Conservation (phyloP, 2,888 invertebrate species). For the Xestia xanthographa region DNA sequence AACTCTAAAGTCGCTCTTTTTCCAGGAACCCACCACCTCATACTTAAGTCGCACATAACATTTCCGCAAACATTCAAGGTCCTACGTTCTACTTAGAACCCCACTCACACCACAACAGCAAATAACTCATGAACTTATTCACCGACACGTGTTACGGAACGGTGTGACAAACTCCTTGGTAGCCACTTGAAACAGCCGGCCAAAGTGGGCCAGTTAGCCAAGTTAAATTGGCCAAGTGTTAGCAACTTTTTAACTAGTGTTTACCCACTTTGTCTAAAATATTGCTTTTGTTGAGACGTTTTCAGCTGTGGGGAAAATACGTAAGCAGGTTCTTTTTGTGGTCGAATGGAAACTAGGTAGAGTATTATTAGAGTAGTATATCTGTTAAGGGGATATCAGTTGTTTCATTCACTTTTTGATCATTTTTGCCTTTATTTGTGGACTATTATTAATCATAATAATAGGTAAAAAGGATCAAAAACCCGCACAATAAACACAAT, state of each 20-base stretch:
- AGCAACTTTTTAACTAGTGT: constrained; percentile 65
- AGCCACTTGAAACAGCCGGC: constrained; percentile 50
- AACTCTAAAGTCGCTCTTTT: not conserved
- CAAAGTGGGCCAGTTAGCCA: constrained; percentile 69
- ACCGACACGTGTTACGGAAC: constrained; percentile 45
- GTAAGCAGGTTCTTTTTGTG: constrained; percentile 15
- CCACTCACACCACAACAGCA: constrained; percentile 36
- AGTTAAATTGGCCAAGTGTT: constrained; percentile 69
- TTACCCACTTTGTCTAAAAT: constrained; percentile 58
- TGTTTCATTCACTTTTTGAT: not conserved
- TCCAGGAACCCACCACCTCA: too few species aligned
- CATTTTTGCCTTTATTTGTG: too few species aligned
- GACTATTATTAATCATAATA: too few species aligned
- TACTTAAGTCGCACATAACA: not conserved
- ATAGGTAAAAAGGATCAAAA: too few species aligned
- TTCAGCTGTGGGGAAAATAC: constrained; percentile 21
- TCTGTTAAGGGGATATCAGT: not conserved
- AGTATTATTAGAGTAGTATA: not conserved
- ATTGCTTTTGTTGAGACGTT: constrained; percentile 54
- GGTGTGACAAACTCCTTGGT: constrained; percentile 57
- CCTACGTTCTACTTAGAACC: constrained; percentile 16
- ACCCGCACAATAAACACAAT: too few species aligned
- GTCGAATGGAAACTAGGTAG: not conserved
- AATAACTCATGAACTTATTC: constrained; percentile 39
- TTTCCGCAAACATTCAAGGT: not conserved